These are phyloP conservation scores for Helostoma temminkii DNA, from an alignment of 2,797 vertebrate genomes.

Conservation along the genomic window DNA sequence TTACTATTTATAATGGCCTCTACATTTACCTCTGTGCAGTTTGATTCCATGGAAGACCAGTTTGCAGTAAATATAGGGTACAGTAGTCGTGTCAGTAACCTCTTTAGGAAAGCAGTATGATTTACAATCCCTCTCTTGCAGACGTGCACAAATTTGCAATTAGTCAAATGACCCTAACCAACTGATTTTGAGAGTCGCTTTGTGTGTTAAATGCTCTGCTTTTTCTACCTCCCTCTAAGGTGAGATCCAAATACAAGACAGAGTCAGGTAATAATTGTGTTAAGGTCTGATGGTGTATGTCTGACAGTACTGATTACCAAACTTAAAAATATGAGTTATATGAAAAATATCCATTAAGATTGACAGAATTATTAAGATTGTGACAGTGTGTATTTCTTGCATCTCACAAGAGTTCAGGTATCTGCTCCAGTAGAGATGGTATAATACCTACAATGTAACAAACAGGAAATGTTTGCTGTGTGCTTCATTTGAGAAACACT, in stretches of 20 bases:
- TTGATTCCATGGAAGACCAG: not conserved
- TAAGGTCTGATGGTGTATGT: not conserved
- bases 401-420: constrained; percentile 21
- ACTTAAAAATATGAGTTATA: constrained; percentile 13
- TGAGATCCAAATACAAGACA: constrained; percentile 6
- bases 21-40: not conserved
- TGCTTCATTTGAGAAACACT: constrained; percentile 65
- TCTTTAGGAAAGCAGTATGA: not conserved
- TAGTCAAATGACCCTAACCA: constrained; percentile 2
- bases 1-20: too few relatives aligned
- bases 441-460: constrained; percentile 53
- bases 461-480: constrained; percentile 75
- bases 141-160: constrained; percentile 19
- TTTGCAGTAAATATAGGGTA: not conserved
- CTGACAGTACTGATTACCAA: constrained; percentile 15
- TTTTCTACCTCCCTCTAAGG: too few relatives aligned
- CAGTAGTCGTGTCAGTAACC: not conserved
- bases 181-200: too few relatives aligned
- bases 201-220: too few relatives aligned
- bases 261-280: not conserved
- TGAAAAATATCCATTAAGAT: constrained; percentile 37
- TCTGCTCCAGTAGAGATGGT: constrained; percentile 37
- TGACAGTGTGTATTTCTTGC: constrained; percentile 16
- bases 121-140: constrained; percentile 1
- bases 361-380: constrained; percentile 20